Percentiles rank a stretch among this genome's conserved stretches.
Conservation (phyloP, 2,888 invertebrate species). For the Boloria selene region DNA sequence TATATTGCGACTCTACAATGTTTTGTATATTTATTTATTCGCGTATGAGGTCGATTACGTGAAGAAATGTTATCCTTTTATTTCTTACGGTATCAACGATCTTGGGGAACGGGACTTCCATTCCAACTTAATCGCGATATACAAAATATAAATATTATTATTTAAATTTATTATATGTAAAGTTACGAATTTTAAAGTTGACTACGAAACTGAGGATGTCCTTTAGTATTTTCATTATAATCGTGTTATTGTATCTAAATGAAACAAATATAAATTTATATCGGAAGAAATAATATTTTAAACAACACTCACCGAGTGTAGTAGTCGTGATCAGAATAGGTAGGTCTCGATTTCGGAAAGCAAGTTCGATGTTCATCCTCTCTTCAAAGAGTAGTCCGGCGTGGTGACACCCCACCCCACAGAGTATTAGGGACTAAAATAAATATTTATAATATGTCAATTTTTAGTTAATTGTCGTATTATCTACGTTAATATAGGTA, state of each 20-base stretch:
- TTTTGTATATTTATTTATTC: slow-evolving; percentile 19
- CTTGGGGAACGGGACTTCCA: slow-evolving; percentile 20
- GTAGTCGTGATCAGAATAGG: slow-evolving; percentile 88
- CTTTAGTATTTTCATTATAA: too few relatives aligned
- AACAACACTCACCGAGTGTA: slow-evolving; percentile 77
- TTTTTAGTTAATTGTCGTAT: too few relatives aligned
- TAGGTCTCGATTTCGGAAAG: slow-evolving; percentile 85
- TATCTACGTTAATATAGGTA: too few relatives aligned
- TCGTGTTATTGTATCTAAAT: too few relatives aligned
- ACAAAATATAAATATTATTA: slow-evolving; percentile 4
- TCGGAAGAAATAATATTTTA: not conserved
- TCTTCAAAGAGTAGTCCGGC: slow-evolving; percentile 87
- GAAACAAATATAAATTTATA: too few relatives aligned
- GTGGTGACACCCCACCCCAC: slow-evolving; percentile 90
- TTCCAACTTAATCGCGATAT: slow-evolving; percentile 5
- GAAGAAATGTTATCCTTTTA: slow-evolving; percentile 23
- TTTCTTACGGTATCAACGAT: slow-evolving; percentile 29
- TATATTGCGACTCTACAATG: slow-evolving; percentile 14
- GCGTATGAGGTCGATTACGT: slow-evolving; percentile 28
- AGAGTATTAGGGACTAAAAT: slow-evolving; percentile 63
- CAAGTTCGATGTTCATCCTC: slow-evolving; percentile 84
- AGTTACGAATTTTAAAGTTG: too few relatives aligned
- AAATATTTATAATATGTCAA: not conserved
- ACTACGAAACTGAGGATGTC: too few relatives aligned
- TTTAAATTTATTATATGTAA: slow-evolving; percentile 8